A percentile compares a stretch with the other conserved stretches of the same genome.
These are phyloP conservation scores for Agapostemon virescens DNA, from an alignment of 2,888 invertebrate species.

Conservation along the genomic window DNA sequence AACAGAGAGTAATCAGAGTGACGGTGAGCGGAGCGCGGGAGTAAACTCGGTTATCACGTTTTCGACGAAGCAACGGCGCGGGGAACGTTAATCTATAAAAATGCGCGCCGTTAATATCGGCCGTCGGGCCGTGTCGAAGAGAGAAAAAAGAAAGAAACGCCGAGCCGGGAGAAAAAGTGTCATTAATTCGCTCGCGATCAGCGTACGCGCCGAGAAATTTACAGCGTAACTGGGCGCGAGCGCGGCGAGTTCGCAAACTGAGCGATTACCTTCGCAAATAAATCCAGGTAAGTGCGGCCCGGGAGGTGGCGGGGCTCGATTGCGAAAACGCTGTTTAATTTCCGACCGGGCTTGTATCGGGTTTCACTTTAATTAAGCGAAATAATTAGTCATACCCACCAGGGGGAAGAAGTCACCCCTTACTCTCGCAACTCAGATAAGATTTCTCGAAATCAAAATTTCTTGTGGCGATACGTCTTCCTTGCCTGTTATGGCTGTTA, in stretches of 20 bases:
- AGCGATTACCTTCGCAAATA: constrained; percentile 60
- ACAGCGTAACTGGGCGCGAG: constrained; percentile 17
- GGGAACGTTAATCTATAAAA: constrained; percentile 41
- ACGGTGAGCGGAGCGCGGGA: neutral
- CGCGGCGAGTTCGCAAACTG: constrained; percentile 43
- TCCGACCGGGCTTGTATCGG: constrained; percentile 63
- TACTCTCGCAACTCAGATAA: constrained; percentile 30
- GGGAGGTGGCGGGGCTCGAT: constrained; percentile 46
- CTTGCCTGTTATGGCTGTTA: neutral
- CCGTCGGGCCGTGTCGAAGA: constrained; percentile 14
- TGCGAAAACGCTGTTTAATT: constrained; percentile 66
- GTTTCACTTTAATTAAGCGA: constrained; percentile 74
- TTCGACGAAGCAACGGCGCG: constrained; percentile 8
- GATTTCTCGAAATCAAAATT: constrained; percentile 54
- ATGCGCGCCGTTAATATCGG: constrained; percentile 25
- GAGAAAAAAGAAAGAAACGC: neutral
- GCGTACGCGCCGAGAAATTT: constrained; percentile 14
- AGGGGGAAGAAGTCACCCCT: neutral
- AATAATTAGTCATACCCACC: constrained; percentile 69
- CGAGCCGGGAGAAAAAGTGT: neutral
- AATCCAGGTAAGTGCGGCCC: constrained; percentile 51
- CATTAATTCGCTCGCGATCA: constrained; percentile 37
- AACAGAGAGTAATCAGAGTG: neutral
- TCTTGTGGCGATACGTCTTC: neutral
- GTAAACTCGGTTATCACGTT: constrained; percentile 8